These are phyloP conservation scores for Monochamus saltuarius DNA, from an alignment of 1,140 invertebrate species.

Conservation along the genomic window DNA sequence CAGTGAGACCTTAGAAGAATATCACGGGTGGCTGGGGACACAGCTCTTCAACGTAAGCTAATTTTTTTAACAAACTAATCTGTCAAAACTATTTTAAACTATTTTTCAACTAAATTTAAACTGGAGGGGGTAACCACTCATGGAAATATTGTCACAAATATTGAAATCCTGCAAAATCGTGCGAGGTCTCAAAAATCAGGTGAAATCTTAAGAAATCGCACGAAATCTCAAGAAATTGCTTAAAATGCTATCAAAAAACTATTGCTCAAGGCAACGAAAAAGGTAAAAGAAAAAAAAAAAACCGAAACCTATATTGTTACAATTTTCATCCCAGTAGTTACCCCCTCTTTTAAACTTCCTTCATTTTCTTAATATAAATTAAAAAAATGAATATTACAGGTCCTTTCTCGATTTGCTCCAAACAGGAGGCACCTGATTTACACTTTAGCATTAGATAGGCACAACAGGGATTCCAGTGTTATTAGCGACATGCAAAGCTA, in stretches of 20 bases:
- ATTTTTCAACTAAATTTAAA: background rate
- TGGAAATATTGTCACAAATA: too few species aligned
- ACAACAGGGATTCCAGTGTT: constrained; percentile 37
- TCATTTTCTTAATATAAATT: background rate
- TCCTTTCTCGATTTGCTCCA: constrained; percentile 40
- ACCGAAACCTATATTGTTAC: too few species aligned
- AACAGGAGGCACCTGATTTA: constrained; percentile 31
- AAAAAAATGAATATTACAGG: constrained; percentile 20
- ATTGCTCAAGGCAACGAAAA: too few species aligned
- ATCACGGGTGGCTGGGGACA: constrained; percentile 68
- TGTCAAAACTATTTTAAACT: background rate
- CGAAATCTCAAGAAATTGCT: too few species aligned
- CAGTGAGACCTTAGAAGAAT: constrained; percentile 61
- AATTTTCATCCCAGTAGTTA: too few species aligned
- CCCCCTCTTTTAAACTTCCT: too few species aligned
- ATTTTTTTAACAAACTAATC: background rate
- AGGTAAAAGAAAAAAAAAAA: too few species aligned
- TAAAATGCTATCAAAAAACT: too few species aligned
- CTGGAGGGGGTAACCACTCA: too few species aligned
- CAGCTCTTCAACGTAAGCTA: constrained; percentile 63
- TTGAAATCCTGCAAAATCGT: too few species aligned
- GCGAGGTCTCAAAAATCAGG: too few species aligned
- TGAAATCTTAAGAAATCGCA: too few species aligned
- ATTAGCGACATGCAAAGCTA: constrained; percentile 37
- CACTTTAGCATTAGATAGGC: constrained; percentile 28